Percentiles rank a stretch among this genome's conserved stretches.
phyloP scores from a whole-genome alignment of 2,888 invertebrate species.

The Flexamia atlantica region DNA sequence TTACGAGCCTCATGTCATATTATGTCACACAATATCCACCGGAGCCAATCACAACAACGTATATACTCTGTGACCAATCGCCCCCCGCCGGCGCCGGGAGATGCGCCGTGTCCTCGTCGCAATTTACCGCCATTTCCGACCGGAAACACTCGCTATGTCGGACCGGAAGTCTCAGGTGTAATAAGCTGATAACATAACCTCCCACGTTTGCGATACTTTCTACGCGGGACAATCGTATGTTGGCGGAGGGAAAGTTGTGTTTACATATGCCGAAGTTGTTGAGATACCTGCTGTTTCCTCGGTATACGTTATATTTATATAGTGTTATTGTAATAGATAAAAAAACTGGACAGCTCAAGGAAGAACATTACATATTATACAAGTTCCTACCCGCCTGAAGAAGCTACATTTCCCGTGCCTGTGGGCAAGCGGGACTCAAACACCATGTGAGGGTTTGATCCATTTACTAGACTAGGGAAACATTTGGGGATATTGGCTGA shows the following conservation, averaged over 20 bases:
- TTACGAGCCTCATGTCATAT: not conserved
- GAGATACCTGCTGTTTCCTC: too few relatives aligned
- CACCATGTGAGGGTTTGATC: too few relatives aligned
- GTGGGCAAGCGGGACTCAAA: too few relatives aligned
- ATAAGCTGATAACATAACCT: constrained; percentile 44
- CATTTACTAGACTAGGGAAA: too few relatives aligned
- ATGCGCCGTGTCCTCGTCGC: constrained; percentile 14
- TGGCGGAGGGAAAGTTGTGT: constrained; percentile 19
- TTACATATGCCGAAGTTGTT: not conserved
- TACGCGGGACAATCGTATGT: constrained; percentile 23
- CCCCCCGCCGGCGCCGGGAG: not conserved
- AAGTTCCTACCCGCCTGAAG: too few relatives aligned
- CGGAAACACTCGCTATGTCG: constrained; percentile 33
- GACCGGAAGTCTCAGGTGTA: constrained; percentile 28
- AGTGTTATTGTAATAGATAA: too few relatives aligned
- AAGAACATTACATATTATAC: too few relatives aligned
- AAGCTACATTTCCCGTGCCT: too few relatives aligned
- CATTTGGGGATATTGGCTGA: too few relatives aligned
- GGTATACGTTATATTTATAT: too few relatives aligned
- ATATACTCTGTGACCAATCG: not conserved
- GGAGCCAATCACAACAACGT: not conserved
- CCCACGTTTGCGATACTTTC: constrained; percentile 44
- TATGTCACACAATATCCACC: constrained; percentile 12
- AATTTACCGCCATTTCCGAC: constrained; percentile 38
- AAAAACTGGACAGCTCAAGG: too few relatives aligned